Conservation (phyloP, 2,113 vertebrate genomes). For the Dendrocopos noguchii region DNA sequence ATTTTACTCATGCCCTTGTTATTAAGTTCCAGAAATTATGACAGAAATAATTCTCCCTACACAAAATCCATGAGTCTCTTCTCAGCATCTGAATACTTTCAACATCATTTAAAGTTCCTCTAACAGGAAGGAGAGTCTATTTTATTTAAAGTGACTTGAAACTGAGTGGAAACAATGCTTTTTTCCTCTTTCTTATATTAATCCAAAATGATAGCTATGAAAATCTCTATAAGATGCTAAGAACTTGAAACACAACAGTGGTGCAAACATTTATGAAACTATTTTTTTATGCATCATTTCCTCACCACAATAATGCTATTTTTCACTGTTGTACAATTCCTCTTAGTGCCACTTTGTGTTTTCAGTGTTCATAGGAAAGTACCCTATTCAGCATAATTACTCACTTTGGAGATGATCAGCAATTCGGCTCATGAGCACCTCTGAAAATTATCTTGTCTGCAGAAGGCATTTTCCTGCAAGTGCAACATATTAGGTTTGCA, state of each 20-base stretch:
- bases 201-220: background rate
- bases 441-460: constrained; percentile 65
- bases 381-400: constrained; percentile 72
- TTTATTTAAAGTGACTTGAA: constrained; percentile 19
- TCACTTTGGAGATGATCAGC: constrained; percentile 66
- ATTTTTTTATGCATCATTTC: constrained; percentile 47
- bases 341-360: constrained; percentile 56
- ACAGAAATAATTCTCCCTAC: background rate
- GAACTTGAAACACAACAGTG: constrained; percentile 1
- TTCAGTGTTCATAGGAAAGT: constrained; percentile 60
- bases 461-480: constrained; percentile 59
- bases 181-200: background rate
- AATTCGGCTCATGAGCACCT: constrained; percentile 67
- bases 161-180: background rate
- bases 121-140: background rate
- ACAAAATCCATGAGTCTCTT: background rate
- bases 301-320: constrained; percentile 22
- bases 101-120: background rate
- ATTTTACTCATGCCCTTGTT: background rate
- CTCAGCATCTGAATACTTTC: background rate
- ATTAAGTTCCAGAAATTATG: background rate
- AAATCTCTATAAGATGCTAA: background rate
- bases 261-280: constrained; percentile 44
- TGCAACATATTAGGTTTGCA: background rate
- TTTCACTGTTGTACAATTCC: constrained; percentile 49